These are phyloP conservation scores for Anolis apletophallus DNA, from an alignment of 2,797 vertebrate genomes.

Conservation along the genomic window DNA sequence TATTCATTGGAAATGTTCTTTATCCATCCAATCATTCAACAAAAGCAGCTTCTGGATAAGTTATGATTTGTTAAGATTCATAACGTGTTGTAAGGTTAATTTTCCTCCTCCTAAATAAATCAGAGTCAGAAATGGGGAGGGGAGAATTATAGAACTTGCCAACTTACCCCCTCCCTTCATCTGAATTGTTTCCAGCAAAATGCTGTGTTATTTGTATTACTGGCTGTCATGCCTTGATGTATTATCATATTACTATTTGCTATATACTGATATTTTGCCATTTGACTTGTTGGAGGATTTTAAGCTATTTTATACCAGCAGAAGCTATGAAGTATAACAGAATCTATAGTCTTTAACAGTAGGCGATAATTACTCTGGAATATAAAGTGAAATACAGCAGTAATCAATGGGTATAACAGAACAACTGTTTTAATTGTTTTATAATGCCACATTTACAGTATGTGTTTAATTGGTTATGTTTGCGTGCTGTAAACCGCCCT, in stretches of 20 bases:
- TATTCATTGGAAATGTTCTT: conserved; percentile 70
- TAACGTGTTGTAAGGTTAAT: conserved; percentile 52
- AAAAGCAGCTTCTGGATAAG: conserved; percentile 53
- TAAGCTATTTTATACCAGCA: conserved; percentile 50
- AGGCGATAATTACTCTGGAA: conserved; percentile 50
- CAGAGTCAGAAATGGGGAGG: not conserved
- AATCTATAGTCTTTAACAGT: conserved; percentile 60
- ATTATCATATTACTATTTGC: conserved; percentile 53
- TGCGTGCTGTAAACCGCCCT: too few relatives aligned
- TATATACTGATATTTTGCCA: conserved; percentile 53
- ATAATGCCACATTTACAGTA: too few relatives aligned
- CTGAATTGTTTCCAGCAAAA: conserved; percentile 54
- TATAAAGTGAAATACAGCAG: too few relatives aligned
- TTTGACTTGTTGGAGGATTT: conserved; percentile 57
- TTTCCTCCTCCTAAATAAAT: conserved; percentile 18
- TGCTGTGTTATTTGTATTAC: conserved; percentile 42
- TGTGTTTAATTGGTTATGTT: too few relatives aligned
- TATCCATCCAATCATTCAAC: conserved; percentile 58
- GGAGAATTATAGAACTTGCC: conserved; percentile 15
- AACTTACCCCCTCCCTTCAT: conserved; percentile 23
- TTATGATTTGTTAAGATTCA: conserved; percentile 48
- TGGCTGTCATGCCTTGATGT: conserved; percentile 60
- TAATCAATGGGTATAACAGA: conserved; percentile 48
- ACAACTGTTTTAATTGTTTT: too few relatives aligned
- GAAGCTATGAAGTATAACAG: conserved; percentile 69